These are phyloP conservation scores for Trichogramma dendrolimi DNA, from an alignment of 2,888 invertebrate species.

Conservation along the genomic window DNA sequence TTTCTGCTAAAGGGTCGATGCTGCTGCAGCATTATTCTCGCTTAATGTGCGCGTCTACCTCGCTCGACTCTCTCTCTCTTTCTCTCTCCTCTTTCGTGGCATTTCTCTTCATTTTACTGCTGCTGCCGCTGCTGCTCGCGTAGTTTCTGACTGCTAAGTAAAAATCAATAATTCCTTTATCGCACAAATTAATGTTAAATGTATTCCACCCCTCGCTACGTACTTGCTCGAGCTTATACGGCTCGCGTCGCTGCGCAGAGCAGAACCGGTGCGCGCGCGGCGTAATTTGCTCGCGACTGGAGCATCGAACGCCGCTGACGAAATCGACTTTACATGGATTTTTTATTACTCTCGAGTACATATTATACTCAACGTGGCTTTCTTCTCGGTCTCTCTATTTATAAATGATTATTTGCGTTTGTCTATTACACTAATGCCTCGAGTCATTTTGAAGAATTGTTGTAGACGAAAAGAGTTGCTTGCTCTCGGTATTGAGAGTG, in stretches of 20 bases:
- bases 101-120: constrained; percentile 30
- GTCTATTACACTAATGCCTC: too few species aligned
- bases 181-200: constrained; percentile 50
- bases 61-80: constrained; percentile 39
- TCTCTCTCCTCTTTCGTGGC: constrained; percentile 35
- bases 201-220: constrained; percentile 44
- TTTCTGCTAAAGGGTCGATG: neutral
- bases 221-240: neutral
- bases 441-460: too few species aligned
- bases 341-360: too few species aligned
- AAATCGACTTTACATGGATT: too few species aligned
- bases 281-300: constrained; percentile 3
- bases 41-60: constrained; percentile 29
- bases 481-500: too few species aligned
- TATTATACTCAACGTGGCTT: too few species aligned
- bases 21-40: neutral
- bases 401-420: too few species aligned
- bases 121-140: constrained; percentile 27
- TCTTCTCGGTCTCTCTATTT: too few species aligned
- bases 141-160: constrained; percentile 39
- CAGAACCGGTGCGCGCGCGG: neutral
- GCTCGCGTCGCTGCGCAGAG: too few species aligned
- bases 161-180: constrained; percentile 52
- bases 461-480: too few species aligned
- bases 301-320: too few species aligned